Conservation (phyloP, 2,797 vertebrate species). For the Peromyscus nudipes region DNA sequence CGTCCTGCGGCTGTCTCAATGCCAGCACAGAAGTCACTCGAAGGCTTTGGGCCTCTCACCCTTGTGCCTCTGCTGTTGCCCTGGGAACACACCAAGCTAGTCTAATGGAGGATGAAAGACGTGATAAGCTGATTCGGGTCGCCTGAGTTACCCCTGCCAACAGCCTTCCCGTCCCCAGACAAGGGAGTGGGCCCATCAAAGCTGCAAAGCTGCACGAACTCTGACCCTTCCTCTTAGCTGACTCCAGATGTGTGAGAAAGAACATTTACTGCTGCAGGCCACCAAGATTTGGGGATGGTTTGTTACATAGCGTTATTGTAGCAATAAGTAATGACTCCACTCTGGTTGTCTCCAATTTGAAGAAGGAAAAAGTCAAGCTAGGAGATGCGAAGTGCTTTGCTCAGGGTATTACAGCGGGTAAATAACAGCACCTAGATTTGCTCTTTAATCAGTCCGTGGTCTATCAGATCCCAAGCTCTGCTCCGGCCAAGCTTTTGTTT, state of each 20-base stretch:
- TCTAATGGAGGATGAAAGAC: not conserved
- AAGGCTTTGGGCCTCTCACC: not conserved
- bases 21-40: no score
- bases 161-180: not conserved
- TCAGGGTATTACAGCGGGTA: not conserved
- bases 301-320: not conserved
- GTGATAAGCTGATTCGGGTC: fast-evolving
- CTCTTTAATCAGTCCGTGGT: not conserved
- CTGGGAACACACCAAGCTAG: not conserved
- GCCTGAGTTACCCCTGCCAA: not conserved
- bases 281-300: no score
- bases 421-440: not conserved
- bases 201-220: not conserved
- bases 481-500: not conserved
- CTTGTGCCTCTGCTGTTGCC: not conserved
- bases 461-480: not conserved
- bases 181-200: not conserved
- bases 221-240: not conserved
- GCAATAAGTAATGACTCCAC: not conserved
- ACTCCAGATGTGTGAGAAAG: not conserved
- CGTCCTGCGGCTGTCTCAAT: not conserved
- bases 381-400: not conserved
- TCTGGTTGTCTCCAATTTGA: not conserved
- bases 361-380: not conserved
- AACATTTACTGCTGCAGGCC: not conserved